phyloP scores from a whole-genome alignment of 1,140 invertebrate species.

The Mylabris phalerata region DNA sequence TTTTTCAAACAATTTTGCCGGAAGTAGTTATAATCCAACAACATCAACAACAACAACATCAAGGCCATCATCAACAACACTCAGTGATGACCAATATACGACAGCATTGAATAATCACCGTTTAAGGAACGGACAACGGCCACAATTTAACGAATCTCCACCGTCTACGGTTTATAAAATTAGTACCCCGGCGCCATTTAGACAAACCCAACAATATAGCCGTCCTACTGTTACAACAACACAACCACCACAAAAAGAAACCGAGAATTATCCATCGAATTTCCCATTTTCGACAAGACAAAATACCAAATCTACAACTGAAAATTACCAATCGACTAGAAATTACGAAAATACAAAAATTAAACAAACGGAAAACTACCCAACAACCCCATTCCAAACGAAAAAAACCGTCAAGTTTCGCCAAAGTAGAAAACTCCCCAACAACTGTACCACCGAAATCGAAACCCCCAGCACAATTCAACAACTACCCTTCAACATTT shows the following conservation, averaged over 20 bases:
- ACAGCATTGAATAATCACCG: conserved; percentile 30
- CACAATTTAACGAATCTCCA: conserved; percentile 34
- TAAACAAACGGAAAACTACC: conserved; percentile 25
- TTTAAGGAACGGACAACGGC: conserved; percentile 25
- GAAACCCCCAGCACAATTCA: conserved; percentile 16
- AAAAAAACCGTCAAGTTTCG: conserved; percentile 29
- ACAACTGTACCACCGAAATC: conserved; percentile 36
- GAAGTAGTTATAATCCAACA: conserved; percentile 46
- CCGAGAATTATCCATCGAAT: conserved; percentile 32
- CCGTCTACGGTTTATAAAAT: conserved; percentile 25
- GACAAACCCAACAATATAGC: conserved; percentile 30
- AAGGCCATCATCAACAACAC: conserved; percentile 37
- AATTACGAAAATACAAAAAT: conserved; percentile 1
- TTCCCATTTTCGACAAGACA: conserved; percentile 12
- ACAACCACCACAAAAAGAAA: conserved; percentile 29
- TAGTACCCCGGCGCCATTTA: conserved; percentile 36
- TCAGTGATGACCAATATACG: conserved; percentile 25
- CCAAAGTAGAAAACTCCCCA: conserved; percentile 27
- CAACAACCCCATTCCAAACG: conserved; percentile 25
- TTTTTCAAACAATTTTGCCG: conserved; percentile 45
- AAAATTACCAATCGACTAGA: neutral
- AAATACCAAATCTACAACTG: conserved; percentile 2
- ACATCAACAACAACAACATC: conserved; percentile 49
- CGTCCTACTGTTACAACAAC: conserved; percentile 32
- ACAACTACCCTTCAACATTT: conserved; percentile 33